phyloP scores from a whole-genome alignment of 2,113 vertebrate genomes.

The Corythornis vintsioides region DNA sequence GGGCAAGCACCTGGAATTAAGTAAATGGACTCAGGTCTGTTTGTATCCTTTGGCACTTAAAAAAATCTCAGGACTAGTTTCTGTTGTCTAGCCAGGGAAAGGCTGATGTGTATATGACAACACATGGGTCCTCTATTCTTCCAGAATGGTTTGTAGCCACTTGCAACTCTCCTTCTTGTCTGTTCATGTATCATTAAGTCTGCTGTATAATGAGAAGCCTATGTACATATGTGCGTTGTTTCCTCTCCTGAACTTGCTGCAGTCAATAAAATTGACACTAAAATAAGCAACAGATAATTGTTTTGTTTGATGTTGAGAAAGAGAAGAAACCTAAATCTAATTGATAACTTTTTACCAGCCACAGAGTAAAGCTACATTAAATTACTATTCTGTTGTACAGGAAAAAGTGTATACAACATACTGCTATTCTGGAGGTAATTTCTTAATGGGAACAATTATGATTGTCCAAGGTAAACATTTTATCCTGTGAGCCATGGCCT shows the following conservation, averaged over 20 bases:
- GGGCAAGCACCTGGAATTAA: rapidly evolving
- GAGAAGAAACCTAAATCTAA: neutral
- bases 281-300: neutral
- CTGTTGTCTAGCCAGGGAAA: neutral
- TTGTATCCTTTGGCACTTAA: neutral
- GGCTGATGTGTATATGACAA: no score
- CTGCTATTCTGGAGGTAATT: neutral
- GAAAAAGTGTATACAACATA: neutral
- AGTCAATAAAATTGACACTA: neutral
- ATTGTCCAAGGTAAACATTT: neutral
- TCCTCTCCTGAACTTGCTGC: neutral
- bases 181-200: neutral
- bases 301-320: neutral
- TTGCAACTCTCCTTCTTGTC: neutral
- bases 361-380: neutral
- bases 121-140: neutral
- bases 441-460: neutral
- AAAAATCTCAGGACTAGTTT: neutral
- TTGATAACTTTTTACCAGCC: neutral
- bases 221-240: neutral
- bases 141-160: neutral
- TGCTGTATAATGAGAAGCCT: neutral
- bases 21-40: neutral
- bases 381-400: neutral
- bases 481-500: neutral